Evolutionary conservation across 2,888 invertebrate genomes (phyloP), one percentile per base, ranked within the genome.

Genomic region (Synergus gifuensis): DNA sequence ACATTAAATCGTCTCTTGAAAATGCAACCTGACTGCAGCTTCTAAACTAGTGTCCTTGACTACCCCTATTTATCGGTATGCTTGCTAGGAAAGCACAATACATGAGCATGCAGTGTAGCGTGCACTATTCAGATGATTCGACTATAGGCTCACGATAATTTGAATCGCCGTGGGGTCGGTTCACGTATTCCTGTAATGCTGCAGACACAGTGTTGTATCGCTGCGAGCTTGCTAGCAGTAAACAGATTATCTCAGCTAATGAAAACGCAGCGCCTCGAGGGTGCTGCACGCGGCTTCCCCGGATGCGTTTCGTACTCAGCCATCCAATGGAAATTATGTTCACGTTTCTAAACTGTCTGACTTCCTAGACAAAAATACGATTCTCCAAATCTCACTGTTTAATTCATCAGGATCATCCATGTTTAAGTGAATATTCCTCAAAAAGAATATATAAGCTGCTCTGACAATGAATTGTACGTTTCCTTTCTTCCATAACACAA

Each of bases 171-270:
- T 60, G 58, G 79, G 83, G 80, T 81, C 84, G 82, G 82, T 85
- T 85, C 86, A 86, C 82, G 83, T 79, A 79, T 83, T 83, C 79
- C 83, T 63, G 79, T 78, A 83, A 82, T 83, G 82, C 79, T 60
- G 77, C 81, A 81, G 82, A 78, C 79, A 81, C 76, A 80, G 80
- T 69, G 73, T 79, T 80, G 79, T 82, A 82, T 83, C 80, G 82
- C 83, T 79, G 79, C 82, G 67, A 83, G 80, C 79, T 76, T 80
- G 78, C 80, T 82, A 83, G 76, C 83, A 81, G 83, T 89, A 87
- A 89, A 89, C 87, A 85, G 86, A 88, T 89, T 89, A 89, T 88
- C 87, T 85, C 82, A 83, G 85, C 85, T 88, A 89, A 89, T 89
- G 89, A 88, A 87, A 89, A 87, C 85, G 84, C 80, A 82, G 83